phyloP scores from a whole-genome alignment of 2,113 vertebrate genomes.

The Etheostoma spectabile region DNA sequence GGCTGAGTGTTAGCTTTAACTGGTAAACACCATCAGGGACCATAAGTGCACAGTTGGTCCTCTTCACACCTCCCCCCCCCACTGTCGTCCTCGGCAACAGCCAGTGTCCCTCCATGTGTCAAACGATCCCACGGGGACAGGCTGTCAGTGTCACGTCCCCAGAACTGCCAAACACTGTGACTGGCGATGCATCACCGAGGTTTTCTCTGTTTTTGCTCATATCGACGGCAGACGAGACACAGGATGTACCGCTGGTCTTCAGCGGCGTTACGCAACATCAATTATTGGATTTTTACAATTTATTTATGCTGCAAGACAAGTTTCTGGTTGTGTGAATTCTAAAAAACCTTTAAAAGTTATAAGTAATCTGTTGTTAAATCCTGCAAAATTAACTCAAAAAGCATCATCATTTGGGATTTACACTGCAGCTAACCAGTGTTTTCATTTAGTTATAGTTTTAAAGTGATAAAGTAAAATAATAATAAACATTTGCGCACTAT shows the following conservation, averaged over 20 bases:
- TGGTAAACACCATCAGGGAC: conserved; percentile 71
- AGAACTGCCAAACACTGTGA: conserved; percentile 13
- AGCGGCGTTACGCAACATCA: neutral
- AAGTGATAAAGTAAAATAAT: too few species aligned
- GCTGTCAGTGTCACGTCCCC: conserved; percentile 49
- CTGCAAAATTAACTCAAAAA: neutral
- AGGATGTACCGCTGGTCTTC: too few species aligned
- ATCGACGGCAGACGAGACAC: neutral
- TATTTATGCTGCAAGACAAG: neutral
- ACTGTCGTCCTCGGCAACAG: conserved; percentile 26
- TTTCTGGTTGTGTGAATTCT: neutral
- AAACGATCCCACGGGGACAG: conserved; percentile 38
- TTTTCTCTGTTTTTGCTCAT: neutral
- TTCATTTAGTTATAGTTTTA: too few species aligned
- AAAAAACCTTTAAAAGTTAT: neutral
- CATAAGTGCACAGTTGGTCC: conserved; percentile 69
- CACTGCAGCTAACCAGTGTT: neutral
- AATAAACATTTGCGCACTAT: too few species aligned
- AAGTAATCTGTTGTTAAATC: neutral
- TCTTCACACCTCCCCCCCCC: conserved; percentile 57
- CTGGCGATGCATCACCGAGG: neutral
- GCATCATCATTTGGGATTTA: neutral
- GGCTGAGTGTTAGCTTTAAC: conserved; percentile 30
- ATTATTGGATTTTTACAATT: neutral
- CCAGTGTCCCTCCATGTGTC: conserved; percentile 47